These are phyloP conservation scores for Malachius bipustulatus DNA, from an alignment of 2,888 invertebrate genomes.

Conservation along the genomic window DNA sequence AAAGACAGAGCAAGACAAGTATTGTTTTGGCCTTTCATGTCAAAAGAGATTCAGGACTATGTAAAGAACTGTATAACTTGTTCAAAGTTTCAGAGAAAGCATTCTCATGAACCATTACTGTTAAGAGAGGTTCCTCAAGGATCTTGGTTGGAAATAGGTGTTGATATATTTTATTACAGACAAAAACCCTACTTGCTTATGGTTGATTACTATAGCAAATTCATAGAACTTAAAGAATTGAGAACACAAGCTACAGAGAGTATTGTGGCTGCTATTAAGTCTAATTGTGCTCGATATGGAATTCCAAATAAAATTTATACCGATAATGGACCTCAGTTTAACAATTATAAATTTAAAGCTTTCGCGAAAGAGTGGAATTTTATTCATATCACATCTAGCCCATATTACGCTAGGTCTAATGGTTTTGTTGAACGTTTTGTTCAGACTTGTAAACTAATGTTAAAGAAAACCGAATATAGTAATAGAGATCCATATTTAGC, in stretches of 20 bases:
- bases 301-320: slow-evolving; percentile 4
- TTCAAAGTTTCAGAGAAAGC: background rate
- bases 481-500: slow-evolving; percentile 7
- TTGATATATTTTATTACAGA: background rate
- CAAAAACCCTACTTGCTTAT: slow-evolving; percentile 5
- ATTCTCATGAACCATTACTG: background rate
- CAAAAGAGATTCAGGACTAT: background rate
- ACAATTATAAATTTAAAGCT: slow-evolving; percentile 10
- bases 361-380: slow-evolving; percentile 9
- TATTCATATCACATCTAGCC: slow-evolving; percentile 11
- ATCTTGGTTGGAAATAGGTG: background rate
- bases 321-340: slow-evolving; percentile 11
- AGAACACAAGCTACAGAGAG: slow-evolving; percentile 3
- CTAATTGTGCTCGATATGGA: background rate
- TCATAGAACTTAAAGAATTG: slow-evolving; percentile 9
- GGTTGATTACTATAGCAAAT: slow-evolving; percentile 11
- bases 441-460: slow-evolving; percentile 9
- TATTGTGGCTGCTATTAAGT: slow-evolving; percentile 4
- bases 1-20: slow-evolving; percentile 1
- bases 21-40: slow-evolving; percentile 1
- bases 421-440: slow-evolving; percentile 11
- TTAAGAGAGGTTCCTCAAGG: background rate
- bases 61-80: background rate
- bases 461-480: slow-evolving; percentile 11
- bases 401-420: slow-evolving; percentile 11